Conservation (phyloP, 92 coral and sea anemone genomes). For the Porites divaricata region DNA sequence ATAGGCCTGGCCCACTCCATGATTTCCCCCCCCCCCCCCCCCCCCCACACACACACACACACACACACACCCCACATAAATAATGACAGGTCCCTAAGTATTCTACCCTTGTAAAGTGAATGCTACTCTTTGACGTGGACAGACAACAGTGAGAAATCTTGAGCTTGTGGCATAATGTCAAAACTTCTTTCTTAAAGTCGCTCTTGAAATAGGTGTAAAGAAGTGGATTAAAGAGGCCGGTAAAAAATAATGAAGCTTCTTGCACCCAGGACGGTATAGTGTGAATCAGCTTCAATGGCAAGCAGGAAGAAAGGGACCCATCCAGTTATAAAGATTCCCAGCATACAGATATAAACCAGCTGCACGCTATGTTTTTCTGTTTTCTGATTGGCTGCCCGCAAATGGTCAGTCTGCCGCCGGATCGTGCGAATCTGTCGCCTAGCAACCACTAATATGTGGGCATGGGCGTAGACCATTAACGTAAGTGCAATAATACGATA, state of each 20-base stretch:
- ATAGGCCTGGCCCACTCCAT: no score
- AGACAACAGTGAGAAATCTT: neutral
- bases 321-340: neutral
- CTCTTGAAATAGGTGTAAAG: constrained; percentile 23
- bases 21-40: no score
- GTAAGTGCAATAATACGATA: constrained; percentile 7
- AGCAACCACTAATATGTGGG: constrained; percentile 18
- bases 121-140: neutral
- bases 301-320: constrained; percentile 29
- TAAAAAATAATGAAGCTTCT: constrained; percentile 3
- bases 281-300: constrained; percentile 5
- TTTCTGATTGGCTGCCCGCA: neutral
- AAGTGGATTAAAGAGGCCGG: constrained; percentile 17
- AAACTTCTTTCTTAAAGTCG: constrained; percentile 3
- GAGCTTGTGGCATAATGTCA: neutral
- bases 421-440: constrained; percentile 9
- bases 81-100: no score
- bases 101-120: neutral
- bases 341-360: constrained; percentile 11
- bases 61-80: no score
- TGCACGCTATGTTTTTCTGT: neutral
- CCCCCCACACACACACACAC: no score
- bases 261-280: constrained; percentile 1
- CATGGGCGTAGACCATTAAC: constrained; percentile 17
- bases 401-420: neutral